These are phyloP conservation scores for Drosophila ercepeae DNA, from an alignment of 1,140 invertebrate genomes.

Conservation along the genomic window DNA sequence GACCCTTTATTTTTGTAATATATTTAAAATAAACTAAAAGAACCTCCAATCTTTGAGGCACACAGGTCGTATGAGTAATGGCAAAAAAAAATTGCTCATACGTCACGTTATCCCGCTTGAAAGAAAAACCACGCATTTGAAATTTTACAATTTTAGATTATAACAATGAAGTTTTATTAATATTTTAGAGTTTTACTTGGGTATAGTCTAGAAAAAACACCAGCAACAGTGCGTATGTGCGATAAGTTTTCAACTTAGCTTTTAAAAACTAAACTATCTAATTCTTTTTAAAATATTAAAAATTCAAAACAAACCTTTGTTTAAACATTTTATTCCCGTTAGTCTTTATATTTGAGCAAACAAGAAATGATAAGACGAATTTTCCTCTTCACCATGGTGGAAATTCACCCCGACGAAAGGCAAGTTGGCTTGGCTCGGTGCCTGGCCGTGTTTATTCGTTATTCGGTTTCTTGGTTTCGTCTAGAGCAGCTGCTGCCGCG, in stretches of 20 bases:
- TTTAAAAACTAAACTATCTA: too few relatives aligned
- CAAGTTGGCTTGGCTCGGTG: constrained; percentile 25
- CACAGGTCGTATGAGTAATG: not conserved
- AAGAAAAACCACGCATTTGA: too few relatives aligned
- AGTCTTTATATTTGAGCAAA: not conserved
- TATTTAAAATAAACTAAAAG: not conserved
- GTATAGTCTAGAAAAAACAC: too few relatives aligned
- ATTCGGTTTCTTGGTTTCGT: constrained; percentile 59
- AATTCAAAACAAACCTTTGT: not conserved
- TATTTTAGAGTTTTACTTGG: too few relatives aligned
- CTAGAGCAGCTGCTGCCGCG: constrained; percentile 56
- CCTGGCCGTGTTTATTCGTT: constrained; percentile 56
- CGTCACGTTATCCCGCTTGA: not conserved
- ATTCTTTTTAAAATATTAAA: too few relatives aligned
- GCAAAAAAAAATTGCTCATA: not conserved
- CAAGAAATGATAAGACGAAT: not conserved
- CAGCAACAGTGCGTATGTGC: too few relatives aligned
- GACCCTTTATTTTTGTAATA: too few relatives aligned
- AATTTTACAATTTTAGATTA: too few relatives aligned
- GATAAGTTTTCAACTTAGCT: too few relatives aligned
- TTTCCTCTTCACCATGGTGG: not conserved
- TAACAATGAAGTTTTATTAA: too few relatives aligned
- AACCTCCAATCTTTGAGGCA: not conserved
- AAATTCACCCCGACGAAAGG: constrained; percentile 17
- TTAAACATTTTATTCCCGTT: not conserved